Base-by-base conservation (phyloP, 2,888 invertebrate genomes). In the Leptinotarsa peninsularis region DNA sequence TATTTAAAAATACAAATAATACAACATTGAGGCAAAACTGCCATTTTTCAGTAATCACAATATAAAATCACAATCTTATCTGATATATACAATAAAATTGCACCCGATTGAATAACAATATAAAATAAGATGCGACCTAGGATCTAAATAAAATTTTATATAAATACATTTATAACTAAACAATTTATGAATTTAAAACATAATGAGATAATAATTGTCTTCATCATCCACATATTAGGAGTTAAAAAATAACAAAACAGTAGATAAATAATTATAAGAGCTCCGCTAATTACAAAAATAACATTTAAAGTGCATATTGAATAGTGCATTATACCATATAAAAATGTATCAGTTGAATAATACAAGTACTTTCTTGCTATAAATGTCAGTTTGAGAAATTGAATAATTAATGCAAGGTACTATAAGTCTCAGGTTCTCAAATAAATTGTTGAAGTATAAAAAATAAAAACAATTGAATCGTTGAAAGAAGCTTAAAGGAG, bases 61-160 rank as follows among this genome's bases (percentile, higher is more conserved):
- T 85, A 82, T 85, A 85, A 84, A 85, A 85, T 85, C 85, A 85
- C 85, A 85, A 82, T 83, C 74, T 82, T 80, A 78, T 81, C 77
- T 72, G 66, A 73, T 82, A 82, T 81, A 72, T 82, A 82, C 80
- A 82, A 78, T 81, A 81, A 82, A 81, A 83, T 81, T 82, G 79
- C 81, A 82, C 80, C 79, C 71, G 75, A 79, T 78, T 76, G 76
- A 77, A 76, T 79, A 63, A 76, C 71, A 70, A 68, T 68, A 18
- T 21, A 33, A 74, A 81, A 81, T 76, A 78, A 82, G 73, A 79
- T 78, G 80, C 72, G 75, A 74, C 76, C 72, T 79, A 78, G 72
- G 78, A 78, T 70, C 79, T 78, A 79, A 76, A 71, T 70, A 75
- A 72, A 72, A 75, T 73, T 71, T 77, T 66, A 76, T 75, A 72